Evolutionary conservation across 2,888 invertebrate species (phyloP), one percentile per base, ranked within the genome.

Genomic region (Philereme transversata): DNA sequence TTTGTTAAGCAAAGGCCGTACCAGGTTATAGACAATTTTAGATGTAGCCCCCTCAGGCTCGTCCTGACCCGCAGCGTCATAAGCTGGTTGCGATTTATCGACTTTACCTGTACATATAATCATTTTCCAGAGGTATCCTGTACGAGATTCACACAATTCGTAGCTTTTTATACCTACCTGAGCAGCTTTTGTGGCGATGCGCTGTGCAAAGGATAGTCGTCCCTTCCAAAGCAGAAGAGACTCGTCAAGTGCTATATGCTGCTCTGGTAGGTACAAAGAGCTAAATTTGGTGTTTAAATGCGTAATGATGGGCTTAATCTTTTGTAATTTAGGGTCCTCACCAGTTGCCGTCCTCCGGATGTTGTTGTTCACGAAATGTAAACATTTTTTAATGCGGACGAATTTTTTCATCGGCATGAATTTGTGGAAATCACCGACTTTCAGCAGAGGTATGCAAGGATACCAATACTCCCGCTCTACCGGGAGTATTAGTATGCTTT

Each of bases 11-110:
- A 73, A 53, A 9, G 69, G 72, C 49, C 65, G 44, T 48, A 8
- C 38, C 5, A 38, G 38, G 4, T 38, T 3, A 5, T 38, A 38
- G 4, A 38, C 38, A 5, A 38, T 8, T 5, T 70, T 57, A 0
- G 69, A 49, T 0, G 72, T 72, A 33, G 72, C 68, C 61, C 49
- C 60, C 53, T 65, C 68, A 38, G 67, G 68, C n/a, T 8, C 55
- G 10, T 49, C 51, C 45, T 51, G 56, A n/a, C 7, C 35, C 5
- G 38, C 6, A 5, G 4, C 3, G 4, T 44, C 5, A 5, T 10
- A 4, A 4, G n/a, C 43, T 44, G 43, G 5, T 5, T 49, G 38
- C 10, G n/a, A 10, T 6, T 49, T 49, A 4, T 49, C 36, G 22
- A 5, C 45, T n/a, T 4, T 38, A 49, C 38, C 38, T 7, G 38